A percentile compares a stretch with the other conserved stretches of the same genome.
These are phyloP conservation scores for Rhagoletis zephyria DNA, from an alignment of 1,140 invertebrate species.

Conservation along the genomic window DNA sequence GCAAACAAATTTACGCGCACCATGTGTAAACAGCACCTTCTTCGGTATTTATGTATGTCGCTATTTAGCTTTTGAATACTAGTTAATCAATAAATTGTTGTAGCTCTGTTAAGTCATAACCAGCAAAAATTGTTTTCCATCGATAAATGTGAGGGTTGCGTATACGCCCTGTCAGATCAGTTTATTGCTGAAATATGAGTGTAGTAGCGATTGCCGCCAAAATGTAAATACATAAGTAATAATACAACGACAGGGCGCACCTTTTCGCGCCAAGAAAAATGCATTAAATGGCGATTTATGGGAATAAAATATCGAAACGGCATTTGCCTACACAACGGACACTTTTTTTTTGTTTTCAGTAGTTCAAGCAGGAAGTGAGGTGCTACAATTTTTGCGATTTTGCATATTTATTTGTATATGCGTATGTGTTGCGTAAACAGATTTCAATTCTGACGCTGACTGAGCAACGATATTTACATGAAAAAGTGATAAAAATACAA, in stretches of 20 bases:
- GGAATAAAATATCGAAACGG: neutral
- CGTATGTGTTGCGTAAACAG: too few species aligned
- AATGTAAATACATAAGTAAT: too few species aligned
- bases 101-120: neutral
- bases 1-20: too few species aligned
- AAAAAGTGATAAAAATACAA: conserved; percentile 48
- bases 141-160: neutral
- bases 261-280: too few species aligned
- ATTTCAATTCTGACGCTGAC: neutral
- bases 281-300: too few species aligned
- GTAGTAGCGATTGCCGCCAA: too few species aligned
- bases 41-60: too few species aligned
- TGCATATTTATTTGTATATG: too few species aligned
- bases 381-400: neutral
- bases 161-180: neutral
- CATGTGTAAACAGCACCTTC: too few species aligned
- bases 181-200: too few species aligned
- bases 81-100: neutral
- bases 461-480: conserved; percentile 8
- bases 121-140: neutral
- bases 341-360: neutral
- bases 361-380: neutral
- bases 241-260: too few species aligned
- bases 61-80: neutral
- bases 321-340: conserved; percentile 13